phyloP scores from a whole-genome alignment of 2,888 invertebrate species.

The Ochropleura plecta region DNA sequence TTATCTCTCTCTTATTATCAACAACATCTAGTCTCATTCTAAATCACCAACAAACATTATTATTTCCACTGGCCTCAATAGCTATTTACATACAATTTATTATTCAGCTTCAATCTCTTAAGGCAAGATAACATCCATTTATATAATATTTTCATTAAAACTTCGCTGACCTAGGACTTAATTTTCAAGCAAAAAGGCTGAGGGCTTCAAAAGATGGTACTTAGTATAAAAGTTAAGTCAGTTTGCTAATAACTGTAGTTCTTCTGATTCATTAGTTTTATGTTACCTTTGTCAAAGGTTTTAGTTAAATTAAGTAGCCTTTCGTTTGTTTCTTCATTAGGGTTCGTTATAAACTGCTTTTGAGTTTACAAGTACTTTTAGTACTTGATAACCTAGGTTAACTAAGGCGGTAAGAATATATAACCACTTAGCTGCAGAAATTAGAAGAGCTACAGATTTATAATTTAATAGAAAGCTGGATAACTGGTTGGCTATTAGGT shows the following conservation, averaged over 20 bases:
- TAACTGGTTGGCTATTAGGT: too few relatives aligned
- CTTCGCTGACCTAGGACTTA: conserved; percentile 23
- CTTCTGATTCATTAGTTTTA: conserved; percentile 27
- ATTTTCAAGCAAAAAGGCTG: conserved; percentile 12
- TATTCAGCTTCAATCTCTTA: conserved; percentile 1
- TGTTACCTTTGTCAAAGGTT: conserved; percentile 6
- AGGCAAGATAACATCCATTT: conserved; percentile 14
- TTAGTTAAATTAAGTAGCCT: neutral
- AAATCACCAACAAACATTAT: neutral
- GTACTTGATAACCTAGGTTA: too few relatives aligned
- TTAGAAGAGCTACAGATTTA: too few relatives aligned
- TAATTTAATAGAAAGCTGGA: too few relatives aligned
- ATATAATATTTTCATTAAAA: conserved; percentile 32
- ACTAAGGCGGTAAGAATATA: too few relatives aligned
- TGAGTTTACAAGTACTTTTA: neutral
- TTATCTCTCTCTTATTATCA: neutral
- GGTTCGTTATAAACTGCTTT: neutral
- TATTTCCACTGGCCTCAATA: neutral
- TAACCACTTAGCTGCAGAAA: too few relatives aligned
- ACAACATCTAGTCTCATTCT: neutral
- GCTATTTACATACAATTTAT: neutral
- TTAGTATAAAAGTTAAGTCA: conserved; percentile 24
- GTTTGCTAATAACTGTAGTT: conserved; percentile 16
- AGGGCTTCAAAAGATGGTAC: conserved; percentile 1
- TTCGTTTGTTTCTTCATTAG: neutral